phyloP scores from a whole-genome alignment of 2,113 vertebrate species.

The Phalacrocorax pelagicus region DNA sequence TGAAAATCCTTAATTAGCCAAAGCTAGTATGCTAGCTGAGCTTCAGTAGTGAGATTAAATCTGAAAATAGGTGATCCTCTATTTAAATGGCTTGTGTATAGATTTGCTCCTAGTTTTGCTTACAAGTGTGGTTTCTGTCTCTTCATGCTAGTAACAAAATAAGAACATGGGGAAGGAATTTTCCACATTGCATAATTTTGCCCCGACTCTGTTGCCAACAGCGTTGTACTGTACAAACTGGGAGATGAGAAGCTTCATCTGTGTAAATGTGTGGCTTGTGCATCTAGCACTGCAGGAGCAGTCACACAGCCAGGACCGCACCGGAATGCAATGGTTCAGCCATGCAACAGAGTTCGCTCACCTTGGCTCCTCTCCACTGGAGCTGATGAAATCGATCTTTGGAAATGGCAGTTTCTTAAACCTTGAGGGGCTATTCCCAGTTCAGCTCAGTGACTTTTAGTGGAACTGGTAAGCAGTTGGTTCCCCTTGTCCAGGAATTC shows the following conservation, averaged over 20 bases:
- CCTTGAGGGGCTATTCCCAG: background rate
- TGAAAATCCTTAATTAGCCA: constrained; percentile 8
- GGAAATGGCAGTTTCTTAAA: background rate
- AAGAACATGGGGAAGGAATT: background rate
- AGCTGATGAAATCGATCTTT: background rate
- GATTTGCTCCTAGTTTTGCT: background rate
- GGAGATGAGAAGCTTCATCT: background rate
- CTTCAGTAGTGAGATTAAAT: background rate
- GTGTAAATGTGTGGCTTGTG: background rate
- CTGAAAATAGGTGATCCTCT: background rate
- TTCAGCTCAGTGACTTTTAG: background rate
- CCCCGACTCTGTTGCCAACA: background rate
- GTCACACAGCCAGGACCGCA: background rate
- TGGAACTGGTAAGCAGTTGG: background rate
- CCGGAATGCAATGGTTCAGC: background rate
- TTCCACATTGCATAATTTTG: background rate
- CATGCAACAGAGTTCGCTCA: background rate
- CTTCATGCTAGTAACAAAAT: background rate
- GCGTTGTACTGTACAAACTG: background rate
- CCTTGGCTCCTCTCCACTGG: background rate
- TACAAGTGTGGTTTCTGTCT: background rate
- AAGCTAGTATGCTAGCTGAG: background rate
- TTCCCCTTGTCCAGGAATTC: background rate
- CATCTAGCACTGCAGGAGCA: fast-evolving
- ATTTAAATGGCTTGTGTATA: background rate